Base-by-base conservation (phyloP, 2,797 vertebrate species). In the Leptodactylus fallax region DNA sequence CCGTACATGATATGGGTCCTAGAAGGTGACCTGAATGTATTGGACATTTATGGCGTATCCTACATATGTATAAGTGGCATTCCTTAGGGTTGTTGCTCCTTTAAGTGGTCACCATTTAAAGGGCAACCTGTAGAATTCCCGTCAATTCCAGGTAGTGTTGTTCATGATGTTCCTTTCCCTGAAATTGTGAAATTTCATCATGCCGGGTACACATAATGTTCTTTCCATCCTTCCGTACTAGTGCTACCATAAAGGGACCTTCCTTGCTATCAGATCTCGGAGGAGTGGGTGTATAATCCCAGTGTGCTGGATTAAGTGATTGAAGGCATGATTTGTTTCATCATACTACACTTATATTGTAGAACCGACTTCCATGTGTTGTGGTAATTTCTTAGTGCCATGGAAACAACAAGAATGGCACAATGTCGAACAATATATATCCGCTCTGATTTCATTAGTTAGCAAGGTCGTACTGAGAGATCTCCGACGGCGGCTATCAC, bases 391-490 rank as follows among this genome's bases (percentile, higher is more conserved):
- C 80, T 27, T 17, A 63, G 19, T 78, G 80, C 60, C 72, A 83
- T 87, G 86, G 86, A 72, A 87, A 87, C 86, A 51, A 55, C 58
- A 83, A 87, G 80, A 87, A 58, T 53, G 56, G 21, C 55, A 81
- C 45, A 53, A n/a, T 16, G 17, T 45, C 45, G 71, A 87, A 87
- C 80, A 83, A 83, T 67, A 78, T 63, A 77, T 51, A 74, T 65
- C 53, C 80, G 36, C 27, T 76, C 51, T 87, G 58, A 78, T 83
- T 83, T 83, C 49, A 83, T 83, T 87, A 78, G 58, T 76, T 82
- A 82, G 58, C 79, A 45, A 82, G 86, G 79, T 81, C 86, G 65
- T n/a, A 55, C 23, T 55, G 16, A 87, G 60, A 61, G 77, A 45
- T 87, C 56, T 58, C n/a, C 51, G 49, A 77, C 13, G 74, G 79